phyloP scores from a whole-genome alignment of 1,140 invertebrate species.

The Hirudo medicinalis region DNA sequence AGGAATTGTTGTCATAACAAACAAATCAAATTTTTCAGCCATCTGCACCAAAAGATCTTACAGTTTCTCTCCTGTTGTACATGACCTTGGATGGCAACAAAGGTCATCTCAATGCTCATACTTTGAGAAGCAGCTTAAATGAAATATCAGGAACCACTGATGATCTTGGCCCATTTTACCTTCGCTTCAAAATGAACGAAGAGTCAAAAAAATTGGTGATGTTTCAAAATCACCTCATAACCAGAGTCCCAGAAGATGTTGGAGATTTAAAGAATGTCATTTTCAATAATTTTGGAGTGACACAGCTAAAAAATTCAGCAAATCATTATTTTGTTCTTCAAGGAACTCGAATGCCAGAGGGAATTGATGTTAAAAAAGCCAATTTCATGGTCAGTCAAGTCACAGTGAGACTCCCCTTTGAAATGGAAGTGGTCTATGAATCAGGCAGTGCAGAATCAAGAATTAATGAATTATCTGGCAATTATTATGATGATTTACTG shows the following conservation, averaged over 20 bases:
- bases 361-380: constrained; percentile 37
- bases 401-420: constrained; percentile 63
- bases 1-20: background rate
- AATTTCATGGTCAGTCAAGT: constrained; percentile 67
- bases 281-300: background rate
- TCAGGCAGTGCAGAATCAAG: constrained; percentile 53
- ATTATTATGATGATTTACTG: constrained; percentile 51
- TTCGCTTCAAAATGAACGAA: constrained; percentile 41
- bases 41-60: constrained; percentile 18
- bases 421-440: constrained; percentile 70
- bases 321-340: constrained; percentile 51
- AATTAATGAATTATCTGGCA: constrained; percentile 47
- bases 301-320: constrained; percentile 43
- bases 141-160: constrained; percentile 63
- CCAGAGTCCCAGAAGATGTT: constrained; percentile 2
- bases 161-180: constrained; percentile 61
- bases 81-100: constrained; percentile 38
- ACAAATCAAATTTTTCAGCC: constrained; percentile 17
- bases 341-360: constrained; percentile 37
- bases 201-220: constrained; percentile 17
- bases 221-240: constrained; percentile 5
- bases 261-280: constrained; percentile 12
- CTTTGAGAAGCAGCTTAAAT: constrained; percentile 47
- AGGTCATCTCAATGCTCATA: constrained; percentile 31
- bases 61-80: constrained; percentile 46